Percentiles rank a stretch among this genome's conserved stretches.
Evolutionary conservation across 2,888 invertebrate genomes (phyloP).

Genomic region (Eurois occulta): DNA sequence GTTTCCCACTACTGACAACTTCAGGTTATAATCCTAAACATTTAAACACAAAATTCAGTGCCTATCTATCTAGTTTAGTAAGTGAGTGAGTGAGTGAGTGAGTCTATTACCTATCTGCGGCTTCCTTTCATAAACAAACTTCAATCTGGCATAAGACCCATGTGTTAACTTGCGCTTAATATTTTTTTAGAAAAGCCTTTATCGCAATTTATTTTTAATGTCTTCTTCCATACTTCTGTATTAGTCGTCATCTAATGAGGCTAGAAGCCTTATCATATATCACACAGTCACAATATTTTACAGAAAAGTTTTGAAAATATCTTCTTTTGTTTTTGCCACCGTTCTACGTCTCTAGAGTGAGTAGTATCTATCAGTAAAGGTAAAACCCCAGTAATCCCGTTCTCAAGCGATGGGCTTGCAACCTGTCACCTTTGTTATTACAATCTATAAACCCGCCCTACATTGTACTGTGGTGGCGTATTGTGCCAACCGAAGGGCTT

Average conservation of each 20-base stretch:
- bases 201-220: not conserved
- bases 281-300: not conserved
- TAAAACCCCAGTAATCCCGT: slow-evolving; percentile 40
- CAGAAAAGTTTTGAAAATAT: not conserved
- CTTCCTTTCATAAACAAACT: not conserved
- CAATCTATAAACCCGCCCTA: slow-evolving; percentile 58
- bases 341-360: not conserved
- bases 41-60: slow-evolving; percentile 8
- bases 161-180: not conserved
- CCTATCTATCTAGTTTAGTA: not conserved
- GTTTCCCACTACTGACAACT: not conserved
- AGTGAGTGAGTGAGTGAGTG: too few species aligned
- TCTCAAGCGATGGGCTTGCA: slow-evolving; percentile 48
- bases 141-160: too few species aligned
- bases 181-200: not conserved
- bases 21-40: not conserved
- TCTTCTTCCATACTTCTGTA: not conserved
- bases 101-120: not conserved
- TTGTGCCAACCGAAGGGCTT: slow-evolving; percentile 37
- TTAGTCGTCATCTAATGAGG: not conserved
- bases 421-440: slow-evolving; percentile 63
- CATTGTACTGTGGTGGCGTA: slow-evolving; percentile 44
- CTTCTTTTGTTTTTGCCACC: not conserved
- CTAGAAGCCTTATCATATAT: not conserved
- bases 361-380: slow-evolving; percentile 19